A percentile compares a stretch with the other conserved stretches of the same genome.
Conservation (phyloP, 2,888 invertebrate species). For the Brachypterus glaber region DNA sequence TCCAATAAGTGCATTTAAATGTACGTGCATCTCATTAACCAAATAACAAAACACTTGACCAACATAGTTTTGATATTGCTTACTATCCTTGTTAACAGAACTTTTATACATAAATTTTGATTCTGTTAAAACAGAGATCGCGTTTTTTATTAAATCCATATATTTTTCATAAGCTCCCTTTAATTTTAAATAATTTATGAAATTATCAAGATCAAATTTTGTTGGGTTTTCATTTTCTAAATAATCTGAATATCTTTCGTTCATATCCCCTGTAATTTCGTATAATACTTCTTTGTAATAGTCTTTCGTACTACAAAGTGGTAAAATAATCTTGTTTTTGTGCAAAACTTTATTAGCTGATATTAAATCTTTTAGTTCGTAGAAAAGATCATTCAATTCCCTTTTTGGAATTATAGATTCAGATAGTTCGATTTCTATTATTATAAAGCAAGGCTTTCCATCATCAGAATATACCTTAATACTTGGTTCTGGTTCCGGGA, state of each 20-base stretch:
- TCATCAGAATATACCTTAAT: conserved; percentile 30
- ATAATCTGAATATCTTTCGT: conserved; percentile 27
- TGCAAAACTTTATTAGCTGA: conserved; percentile 18
- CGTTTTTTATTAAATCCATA: conserved; percentile 27
- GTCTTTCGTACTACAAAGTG: conserved; percentile 27
- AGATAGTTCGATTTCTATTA: conserved; percentile 35
- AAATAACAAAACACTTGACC: conserved; percentile 30
- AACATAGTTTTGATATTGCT: conserved; percentile 27
- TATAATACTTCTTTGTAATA: conserved; percentile 30
- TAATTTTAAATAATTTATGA: conserved; percentile 24
- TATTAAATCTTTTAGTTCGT: conserved; percentile 21
- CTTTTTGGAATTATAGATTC: conserved; percentile 28
- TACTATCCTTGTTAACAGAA: conserved; percentile 16
- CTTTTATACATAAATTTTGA: conserved; percentile 23
- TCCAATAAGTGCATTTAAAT: conserved; percentile 27
- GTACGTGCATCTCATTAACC: conserved; percentile 30
- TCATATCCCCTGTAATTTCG: conserved; percentile 29
- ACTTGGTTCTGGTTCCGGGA: conserved; percentile 29
- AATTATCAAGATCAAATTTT: conserved; percentile 17
- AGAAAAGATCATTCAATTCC: conserved; percentile 32
- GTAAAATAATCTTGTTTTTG: conserved; percentile 24
- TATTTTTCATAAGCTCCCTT: conserved; percentile 29
- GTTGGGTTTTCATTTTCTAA: conserved; percentile 18
- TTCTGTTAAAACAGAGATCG: conserved; percentile 25
- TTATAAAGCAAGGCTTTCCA: conserved; percentile 33